Conservation (phyloP, 2,888 invertebrate species). For the Ommatoiulus sabulosus region DNA sequence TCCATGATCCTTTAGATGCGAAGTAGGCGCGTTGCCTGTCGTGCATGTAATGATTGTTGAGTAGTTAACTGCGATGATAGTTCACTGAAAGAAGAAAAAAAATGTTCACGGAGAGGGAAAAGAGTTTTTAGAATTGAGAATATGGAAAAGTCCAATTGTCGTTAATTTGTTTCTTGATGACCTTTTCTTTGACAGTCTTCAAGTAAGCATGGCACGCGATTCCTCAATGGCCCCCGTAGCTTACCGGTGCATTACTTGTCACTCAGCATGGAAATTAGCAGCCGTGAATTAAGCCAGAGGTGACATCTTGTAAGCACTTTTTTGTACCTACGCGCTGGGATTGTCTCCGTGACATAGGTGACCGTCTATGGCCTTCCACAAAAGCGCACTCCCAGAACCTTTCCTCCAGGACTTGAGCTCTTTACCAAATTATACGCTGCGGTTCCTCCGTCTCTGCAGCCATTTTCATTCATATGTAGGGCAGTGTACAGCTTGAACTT, state of each 20-base stretch:
- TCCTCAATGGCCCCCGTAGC: neutral
- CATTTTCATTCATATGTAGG: neutral
- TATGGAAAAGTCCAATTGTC: neutral
- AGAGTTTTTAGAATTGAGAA: neutral
- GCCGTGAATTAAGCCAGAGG: neutral
- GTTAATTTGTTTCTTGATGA: neutral
- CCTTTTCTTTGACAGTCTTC: neutral
- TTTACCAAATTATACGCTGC: neutral
- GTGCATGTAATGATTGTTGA: slow-evolving; percentile 8
- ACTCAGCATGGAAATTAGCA: neutral
- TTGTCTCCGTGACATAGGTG: neutral
- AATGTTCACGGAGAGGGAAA: neutral
- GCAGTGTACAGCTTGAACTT: slow-evolving; percentile 29
- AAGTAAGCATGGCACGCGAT: neutral
- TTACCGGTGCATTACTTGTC: neutral
- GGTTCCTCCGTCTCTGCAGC: neutral
- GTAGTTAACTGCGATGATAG: neutral
- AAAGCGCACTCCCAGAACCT: neutral
- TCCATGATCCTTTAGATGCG: no score
- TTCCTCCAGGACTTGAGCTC: neutral
- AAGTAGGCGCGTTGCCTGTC: no score
- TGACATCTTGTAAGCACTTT: neutral
- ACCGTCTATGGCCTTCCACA: neutral
- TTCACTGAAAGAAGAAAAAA: neutral
- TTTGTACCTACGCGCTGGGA: neutral